Evolutionary conservation across 2,888 invertebrate genomes (phyloP).

Genomic region (Xestia sexstrigata): DNA sequence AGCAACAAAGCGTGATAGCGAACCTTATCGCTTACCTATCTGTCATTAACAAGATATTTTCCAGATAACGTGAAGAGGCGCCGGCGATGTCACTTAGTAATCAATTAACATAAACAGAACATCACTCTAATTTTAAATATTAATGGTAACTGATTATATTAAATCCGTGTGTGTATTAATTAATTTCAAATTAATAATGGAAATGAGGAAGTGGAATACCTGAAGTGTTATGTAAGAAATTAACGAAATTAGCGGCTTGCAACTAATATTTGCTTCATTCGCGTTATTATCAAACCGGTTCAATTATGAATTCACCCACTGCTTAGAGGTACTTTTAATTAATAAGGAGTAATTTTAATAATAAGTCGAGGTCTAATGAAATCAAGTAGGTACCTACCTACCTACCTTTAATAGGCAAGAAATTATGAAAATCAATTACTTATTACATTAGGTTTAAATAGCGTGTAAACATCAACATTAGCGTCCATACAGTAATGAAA

Average conservation of each 20-base stretch:
- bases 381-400: neutral
- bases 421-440: neutral
- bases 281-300: neutral
- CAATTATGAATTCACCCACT: neutral
- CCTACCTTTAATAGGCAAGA: neutral
- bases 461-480: too few relatives aligned
- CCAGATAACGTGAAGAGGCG: constrained; percentile 27
- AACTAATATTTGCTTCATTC: constrained; percentile 30
- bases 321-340: neutral
- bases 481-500: neutral
- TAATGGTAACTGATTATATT: constrained; percentile 2
- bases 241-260: constrained; percentile 25
- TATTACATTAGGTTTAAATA: too few relatives aligned
- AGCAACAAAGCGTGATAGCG: neutral
- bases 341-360: neutral
- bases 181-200: constrained; percentile 31
- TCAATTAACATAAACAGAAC: constrained; percentile 30
- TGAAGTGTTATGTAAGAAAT: constrained; percentile 24
- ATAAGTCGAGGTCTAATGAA: neutral
- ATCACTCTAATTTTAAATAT: constrained; percentile 12
- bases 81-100: constrained; percentile 17
- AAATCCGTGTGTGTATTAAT: constrained; percentile 9
- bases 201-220: constrained; percentile 33
- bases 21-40: constrained; percentile 16
- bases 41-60: constrained; percentile 20